Percentiles rank a stretch among this genome's conserved stretches.
Conservation (phyloP, 1,140 invertebrate genomes). For the Arctopsyche grandis region DNA sequence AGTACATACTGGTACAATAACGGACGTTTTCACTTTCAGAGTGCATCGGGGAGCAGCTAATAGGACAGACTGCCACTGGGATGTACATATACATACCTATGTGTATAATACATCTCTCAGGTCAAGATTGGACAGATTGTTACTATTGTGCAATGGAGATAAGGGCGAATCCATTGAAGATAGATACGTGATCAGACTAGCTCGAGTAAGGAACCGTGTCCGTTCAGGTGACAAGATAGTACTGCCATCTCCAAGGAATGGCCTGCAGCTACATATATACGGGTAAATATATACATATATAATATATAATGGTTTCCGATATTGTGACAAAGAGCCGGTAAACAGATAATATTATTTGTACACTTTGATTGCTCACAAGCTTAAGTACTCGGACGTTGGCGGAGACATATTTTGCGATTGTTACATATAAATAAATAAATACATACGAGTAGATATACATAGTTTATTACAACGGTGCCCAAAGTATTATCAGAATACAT, state of each 20-base stretch:
- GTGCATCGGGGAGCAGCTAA: not conserved
- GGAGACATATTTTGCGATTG: not conserved
- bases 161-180: not conserved
- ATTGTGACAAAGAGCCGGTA: not conserved
- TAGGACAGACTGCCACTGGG: not conserved
- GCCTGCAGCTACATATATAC: conserved; percentile 22
- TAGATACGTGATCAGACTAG: conserved; percentile 23
- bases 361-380: not conserved
- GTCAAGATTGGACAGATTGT: conserved; percentile 40
- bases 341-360: not conserved
- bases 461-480: too few relatives aligned
- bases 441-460: too few relatives aligned
- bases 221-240: conserved; percentile 40
- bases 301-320: not conserved
- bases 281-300: not conserved
- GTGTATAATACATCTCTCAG: conserved; percentile 6
- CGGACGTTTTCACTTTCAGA: not conserved
- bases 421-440: not conserved
- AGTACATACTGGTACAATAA: not conserved
- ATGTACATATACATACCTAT: not conserved
- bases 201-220: conserved; percentile 36
- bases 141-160: conserved; percentile 28
- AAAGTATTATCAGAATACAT: too few relatives aligned
- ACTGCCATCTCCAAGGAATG: conserved; percentile 39
- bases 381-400: not conserved